Evolutionary conservation across 2,888 invertebrate genomes (phyloP).

Genomic region (Nymphalis urticae): DNA sequence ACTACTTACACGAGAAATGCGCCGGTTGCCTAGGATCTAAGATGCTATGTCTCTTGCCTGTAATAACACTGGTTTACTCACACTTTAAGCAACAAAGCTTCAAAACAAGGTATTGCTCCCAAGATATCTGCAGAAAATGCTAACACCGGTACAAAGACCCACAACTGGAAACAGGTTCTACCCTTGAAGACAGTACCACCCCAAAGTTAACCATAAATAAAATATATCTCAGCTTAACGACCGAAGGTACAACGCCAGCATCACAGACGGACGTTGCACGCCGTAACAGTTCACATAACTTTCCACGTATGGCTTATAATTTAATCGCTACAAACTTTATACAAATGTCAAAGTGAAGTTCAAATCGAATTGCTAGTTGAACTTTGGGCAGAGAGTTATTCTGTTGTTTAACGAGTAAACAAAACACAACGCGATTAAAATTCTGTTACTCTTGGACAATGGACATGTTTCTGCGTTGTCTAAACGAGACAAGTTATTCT

Average conservation of each 20-base stretch:
- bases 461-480: background rate
- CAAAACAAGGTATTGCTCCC: too few species aligned
- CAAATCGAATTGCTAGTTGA: conserved; percentile 22
- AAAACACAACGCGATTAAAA: conserved; percentile 17
- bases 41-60: too few species aligned
- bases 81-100: too few species aligned
- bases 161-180: too few species aligned
- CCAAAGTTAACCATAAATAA: too few species aligned
- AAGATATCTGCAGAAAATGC: too few species aligned
- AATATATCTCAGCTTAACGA: background rate
- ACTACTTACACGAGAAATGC: too few species aligned
- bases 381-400: conserved; percentile 23
- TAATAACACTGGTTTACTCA: too few species aligned
- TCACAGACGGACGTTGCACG: background rate
- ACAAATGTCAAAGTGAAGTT: conserved; percentile 27
- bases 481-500: background rate
- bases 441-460: background rate
- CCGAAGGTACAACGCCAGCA: background rate
- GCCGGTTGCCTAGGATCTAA: too few species aligned
- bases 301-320: conserved; percentile 5
- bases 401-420: conserved; percentile 13
- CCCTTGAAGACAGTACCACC: too few species aligned
- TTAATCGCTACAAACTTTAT: conserved; percentile 12
- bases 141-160: too few species aligned
- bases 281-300: background rate